Evolutionary conservation across 2,113 vertebrate species (phyloP), one percentile per base, ranked within the genome.

Genomic region (Mormyrus iriodes): DNA sequence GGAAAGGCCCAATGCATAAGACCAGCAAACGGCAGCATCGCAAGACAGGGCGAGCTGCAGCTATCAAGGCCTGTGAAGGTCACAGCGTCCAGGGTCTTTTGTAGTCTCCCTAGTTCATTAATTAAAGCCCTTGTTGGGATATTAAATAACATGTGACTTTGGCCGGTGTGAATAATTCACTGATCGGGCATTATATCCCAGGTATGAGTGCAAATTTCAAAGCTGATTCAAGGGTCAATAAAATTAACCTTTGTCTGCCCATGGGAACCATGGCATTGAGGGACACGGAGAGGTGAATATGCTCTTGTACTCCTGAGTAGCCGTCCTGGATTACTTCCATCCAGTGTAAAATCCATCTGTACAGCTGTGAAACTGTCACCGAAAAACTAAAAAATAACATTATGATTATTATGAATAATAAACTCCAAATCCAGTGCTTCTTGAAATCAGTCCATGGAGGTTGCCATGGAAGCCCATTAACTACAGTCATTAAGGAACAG

Each of bases 391-490:
- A 46, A 21, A n/a, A 48, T 48, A 84, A 84, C 44, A 48, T 83
- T 83, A 83, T 83, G 42, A 83, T 65, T 83, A 83, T 83, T 83
- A 83, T 85, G 44, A 52, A n/a, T 85, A 49, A 85, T 86, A 53
- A 65, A 35, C 39, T 58, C 55, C 24, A 65, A 44, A 44, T n/a
- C 21, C 31, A 44, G 35, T n/a, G 35, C 42, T 61, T 52, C 86
- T 21, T 42, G 35, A 17, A 87, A 27, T 55, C 52, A 61, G 49
- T 65, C 55, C 86, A 65, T 39, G 42, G 21, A 65, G 2, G 39
- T 88, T 73, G 48, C 42, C 58, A 88, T 73, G 61, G 87, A 73
- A 65, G 31, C 86, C 53, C 86, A 87, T 86, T 86, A 86, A 31
- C 85, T 35, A 51, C 2, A 27, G 85, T 52, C 49, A 42, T 55